Evolutionary conservation across 2,113 vertebrate genomes (phyloP).

Genomic region (Lophura nycthemera): DNA sequence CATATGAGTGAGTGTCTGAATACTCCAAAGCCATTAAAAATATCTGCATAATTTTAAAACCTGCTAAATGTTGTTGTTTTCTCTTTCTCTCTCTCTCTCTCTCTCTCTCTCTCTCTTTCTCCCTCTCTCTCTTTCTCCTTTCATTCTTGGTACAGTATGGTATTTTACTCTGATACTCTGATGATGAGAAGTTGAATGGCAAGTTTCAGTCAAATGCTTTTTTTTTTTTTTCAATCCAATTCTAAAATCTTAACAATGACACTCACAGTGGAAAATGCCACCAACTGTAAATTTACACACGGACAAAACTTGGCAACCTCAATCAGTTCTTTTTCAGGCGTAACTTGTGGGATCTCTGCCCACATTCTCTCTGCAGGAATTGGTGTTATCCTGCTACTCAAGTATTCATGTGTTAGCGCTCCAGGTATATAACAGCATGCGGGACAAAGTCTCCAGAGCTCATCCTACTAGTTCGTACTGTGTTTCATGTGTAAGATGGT

Average conservation of each 20-base stretch:
- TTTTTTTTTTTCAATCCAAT: conserved; percentile 38
- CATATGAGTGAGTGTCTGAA: conserved; percentile 80
- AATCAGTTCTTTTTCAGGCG: conserved; percentile 38
- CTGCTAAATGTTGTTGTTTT: conserved; percentile 79
- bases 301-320: conserved; percentile 62
- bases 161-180: conserved; percentile 68
- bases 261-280: conserved; percentile 72
- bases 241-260: conserved; percentile 74
- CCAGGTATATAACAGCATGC: neutral
- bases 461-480: neutral
- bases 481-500: neutral
- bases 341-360: conserved; percentile 60
- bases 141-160: conserved; percentile 71
- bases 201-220: conserved; percentile 71
- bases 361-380: conserved; percentile 38
- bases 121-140: neutral
- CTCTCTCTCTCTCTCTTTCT: conserved; percentile 14
- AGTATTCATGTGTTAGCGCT: conserved; percentile 18
- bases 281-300: conserved; percentile 70
- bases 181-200: conserved; percentile 74
- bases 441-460: neutral
- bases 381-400: conserved; percentile 39
- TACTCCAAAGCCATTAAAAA: conserved; percentile 79
- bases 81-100: conserved; percentile 50
- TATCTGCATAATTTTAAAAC: conserved; percentile 81